Base-by-base conservation (phyloP, 2,113 vertebrate species). In the Bos taurus region DNA sequence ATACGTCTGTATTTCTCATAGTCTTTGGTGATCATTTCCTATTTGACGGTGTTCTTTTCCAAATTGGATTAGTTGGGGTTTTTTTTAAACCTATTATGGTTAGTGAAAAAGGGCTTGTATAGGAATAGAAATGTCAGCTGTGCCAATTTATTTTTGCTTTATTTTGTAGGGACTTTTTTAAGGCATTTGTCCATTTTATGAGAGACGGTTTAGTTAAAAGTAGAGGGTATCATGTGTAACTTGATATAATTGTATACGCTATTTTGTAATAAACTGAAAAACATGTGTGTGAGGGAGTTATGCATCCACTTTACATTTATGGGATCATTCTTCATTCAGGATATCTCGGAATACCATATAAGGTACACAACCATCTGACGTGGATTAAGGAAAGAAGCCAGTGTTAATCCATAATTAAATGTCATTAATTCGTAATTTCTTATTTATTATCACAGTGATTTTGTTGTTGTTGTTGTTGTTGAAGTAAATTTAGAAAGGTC, bases 1-100 rank as follows among this genome's bases (percentile, higher is more conserved):
- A 59, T 71, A 92, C 92, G 59, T 83, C 14, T 94, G 3, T 90
- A 84, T 91, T 96, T 92, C 74, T 96, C 33, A 26, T 56, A 87
- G 81, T 88, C 21, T n/a, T 48, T 56, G 21, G 50, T 90, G 33
- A 81, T 93, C 77, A 71, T 67, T 78, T 94, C 62, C 94, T 46
- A 33, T 52, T 74, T 81, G 87, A 92, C 28, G 12, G 25, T 56
- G 67, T 95, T 86, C 11, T 3, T 46, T 92, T 78, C 50, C 43
- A 96, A 83, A 82, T 92, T 7, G 46, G 28, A 30, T 28, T 67
- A 57, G 33, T 40, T 88, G 43, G 2, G n/a, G 43, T 40, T 56
- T 64, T 30, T 33, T 16, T 30, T 7, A 6, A 62, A 74, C 16
- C 64, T 67, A 78, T 92, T 56, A 59, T 36, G 19, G 26, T 88